Base-by-base conservation (phyloP, 1,140 invertebrate genomes). In the Phenacoccus solenopsis region DNA sequence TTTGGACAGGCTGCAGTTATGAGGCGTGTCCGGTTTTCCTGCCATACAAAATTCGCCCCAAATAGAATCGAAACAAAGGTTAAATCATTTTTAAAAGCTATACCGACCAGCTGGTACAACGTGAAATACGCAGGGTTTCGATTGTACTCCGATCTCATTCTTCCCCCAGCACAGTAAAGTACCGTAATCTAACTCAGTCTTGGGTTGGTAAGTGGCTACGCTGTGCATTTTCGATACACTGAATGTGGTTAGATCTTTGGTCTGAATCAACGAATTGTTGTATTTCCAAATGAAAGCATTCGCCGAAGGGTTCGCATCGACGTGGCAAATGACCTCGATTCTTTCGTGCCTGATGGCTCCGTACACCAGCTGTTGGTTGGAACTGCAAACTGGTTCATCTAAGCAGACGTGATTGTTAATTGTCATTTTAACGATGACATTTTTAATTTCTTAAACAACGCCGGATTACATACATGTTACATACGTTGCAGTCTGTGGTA, bases 1-100 rank as follows among this genome's bases (percentile, higher is more conserved):
- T 79, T 91, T 91, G 67, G 87, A 82, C 67, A 90, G 81, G 5
- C 87, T 86, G 78, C 90, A 92, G 78, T 92, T 92, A 76, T 84
- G 84, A 12, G 89, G 88, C 1, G 88, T 82, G 78, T 92, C 90
- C 10, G 90, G 90, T 74, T 88, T 89, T 22, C 81, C 82, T 81
- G 73, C n/a, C n/a, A n/a, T n/a, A n/a, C n/a, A n/a, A n/a, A n/a
- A n/a, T n/a, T n/a, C n/a, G n/a, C n/a, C n/a, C n/a, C n/a, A n/a
- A n/a, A n/a, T n/a, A n/a, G n/a, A n/a, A n/a, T n/a, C n/a, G n/a
- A n/a, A n/a, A n/a, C n/a, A n/a, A n/a, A n/a, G n/a, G n/a, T n/a
- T n/a, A n/a, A n/a, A n/a, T n/a, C n/a, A n/a, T n/a, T n/a, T n/a
- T n/a, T n/a, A n/a, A n/a, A n/a, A n/a, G n/a, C n/a, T 9, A 20